These are phyloP conservation scores for Agrochola litura DNA, from an alignment of 2,888 invertebrate genomes.

Conservation along the genomic window DNA sequence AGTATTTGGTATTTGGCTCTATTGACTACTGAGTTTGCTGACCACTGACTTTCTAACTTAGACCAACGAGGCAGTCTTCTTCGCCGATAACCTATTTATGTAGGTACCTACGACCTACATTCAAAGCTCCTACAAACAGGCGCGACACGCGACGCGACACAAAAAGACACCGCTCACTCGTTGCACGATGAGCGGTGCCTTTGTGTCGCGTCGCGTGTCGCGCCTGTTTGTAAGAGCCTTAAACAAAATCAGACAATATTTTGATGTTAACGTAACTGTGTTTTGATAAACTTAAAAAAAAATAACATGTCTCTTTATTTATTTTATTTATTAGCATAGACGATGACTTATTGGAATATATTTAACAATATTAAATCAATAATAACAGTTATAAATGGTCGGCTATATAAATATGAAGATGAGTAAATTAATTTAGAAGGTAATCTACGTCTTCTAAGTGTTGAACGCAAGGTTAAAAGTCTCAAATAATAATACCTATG, in stretches of 20 bases:
- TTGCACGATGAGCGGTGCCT: no score
- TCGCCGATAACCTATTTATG: not conserved
- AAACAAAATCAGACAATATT: not conserved
- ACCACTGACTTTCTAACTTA: no score
- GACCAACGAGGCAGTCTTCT: no score
- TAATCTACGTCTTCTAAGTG: slow-evolving; percentile 27
- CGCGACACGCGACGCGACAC: no score
- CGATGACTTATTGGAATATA: not conserved
- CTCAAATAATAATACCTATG: slow-evolving; percentile 23
- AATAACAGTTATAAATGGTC: slow-evolving; percentile 10
- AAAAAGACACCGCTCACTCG: no score
- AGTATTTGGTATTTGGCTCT: no score
- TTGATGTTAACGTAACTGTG: not conserved
- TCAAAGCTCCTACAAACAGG: no score
- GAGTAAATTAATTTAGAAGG: slow-evolving; percentile 56
- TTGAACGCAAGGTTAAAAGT: slow-evolving; percentile 55
- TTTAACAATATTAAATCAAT: slow-evolving; percentile 31
- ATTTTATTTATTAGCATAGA: not conserved
- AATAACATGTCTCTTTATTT: no score
- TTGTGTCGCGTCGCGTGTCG: no score
- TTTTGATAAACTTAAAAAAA: not conserved
- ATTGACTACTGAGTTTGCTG: no score
- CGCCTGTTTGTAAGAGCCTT: no score
- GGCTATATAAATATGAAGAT: not conserved
- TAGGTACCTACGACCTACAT: not conserved